Base-by-base conservation (phyloP, 2,797 vertebrate genomes). In the Artibeus jamaicensis region DNA sequence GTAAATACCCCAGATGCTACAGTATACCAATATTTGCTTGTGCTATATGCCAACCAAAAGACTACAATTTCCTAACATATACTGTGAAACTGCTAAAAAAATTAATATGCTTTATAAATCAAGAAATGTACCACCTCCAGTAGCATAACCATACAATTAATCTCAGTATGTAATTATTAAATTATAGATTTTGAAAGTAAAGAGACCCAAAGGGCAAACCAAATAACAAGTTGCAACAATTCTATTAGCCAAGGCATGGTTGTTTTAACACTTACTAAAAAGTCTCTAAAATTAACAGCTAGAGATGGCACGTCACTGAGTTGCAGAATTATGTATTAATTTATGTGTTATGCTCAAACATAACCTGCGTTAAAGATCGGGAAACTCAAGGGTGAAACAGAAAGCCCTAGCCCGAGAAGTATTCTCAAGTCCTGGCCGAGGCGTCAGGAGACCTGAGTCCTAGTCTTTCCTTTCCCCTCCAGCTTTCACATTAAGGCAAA, bases 1-100 rank as follows among this genome's bases (percentile, higher is more conserved):
- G 98, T 97, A 97, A 98, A 98, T 97, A 98, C 98, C 98, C 98
- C 96, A 97, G 97, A 98, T 98, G 98, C 95, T 97, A 94, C 82
- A 68, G 96, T 91, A 96, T 96, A 98, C 94, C 98, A 98, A 98
- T 98, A 98, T 98, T 96, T 97, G 85, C 91, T 97, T 98, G 97
- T 98, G 96, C 86, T 73, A 96, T 95, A 97, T 97, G 95, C 97
- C 97, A 98, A 97, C 98, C 97, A 97, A 86, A 96, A 96, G 62
- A 84, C 85, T 91, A 93, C 95, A 94, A 98, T 98, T 98, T 98
- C 97, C 67, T 96, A 98, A 97, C 97, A 96, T 96, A 97, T 96
- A 88, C 98, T 98, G 55, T 59, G 98, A 98, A 97, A 97, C 22
- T 98, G 95, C 32, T 79, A 97, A 98, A 98, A 98, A 98, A 94